Evolutionary conservation across 2,797 vertebrate species (phyloP), one percentile per base, ranked within the genome.

Genomic region (Crossoptilon crossoptilon): DNA sequence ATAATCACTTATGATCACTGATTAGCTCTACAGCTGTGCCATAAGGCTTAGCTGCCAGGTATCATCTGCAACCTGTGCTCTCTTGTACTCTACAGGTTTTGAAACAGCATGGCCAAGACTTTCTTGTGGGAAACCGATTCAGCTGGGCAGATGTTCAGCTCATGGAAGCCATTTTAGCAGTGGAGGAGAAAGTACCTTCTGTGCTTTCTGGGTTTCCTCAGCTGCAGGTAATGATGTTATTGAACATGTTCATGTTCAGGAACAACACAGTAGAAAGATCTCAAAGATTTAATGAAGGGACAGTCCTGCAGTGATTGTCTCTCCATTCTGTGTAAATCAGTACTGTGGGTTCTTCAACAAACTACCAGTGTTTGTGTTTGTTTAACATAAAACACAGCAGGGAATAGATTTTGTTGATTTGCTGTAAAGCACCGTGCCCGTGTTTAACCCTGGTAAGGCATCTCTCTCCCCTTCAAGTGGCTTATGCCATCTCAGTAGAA

Each of bases 71-170:
- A 11, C 13, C 33, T 16, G 7, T 0, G 0, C 75, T 88, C n/a
- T 78, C 80, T 87, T 93, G 64, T 91, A 7, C 76, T 79, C 77
- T 70, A 29, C 96, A 99, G 98, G 97, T 69, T 24, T 93, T 99
- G 63, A 80, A 84, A 62, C 93, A 97, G 23, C 84, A 96, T 1
- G 93, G 94, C 6, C 93, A 95, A 79, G 60, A 97, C 1, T 98
- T 98, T 91, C 97, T 99, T 4, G 98, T 99, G 73, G 98, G 98
- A 80, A 97, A 96, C 56, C 96, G 93, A 89, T 62, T 98, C 35
- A 98, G 97, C 92, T 91, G 94, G 95, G 98, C 98, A 76, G 98
- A 99, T 82, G 97, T 99, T 80, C 96, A 97, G 75, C 96, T 99
- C 31, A 67, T 98, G 43, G 98, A 99, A 97, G 97, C 94, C 78